These are phyloP conservation scores for Galerucella nymphaeae DNA, from an alignment of 2,888 invertebrate genomes.

Conservation along the genomic window DNA sequence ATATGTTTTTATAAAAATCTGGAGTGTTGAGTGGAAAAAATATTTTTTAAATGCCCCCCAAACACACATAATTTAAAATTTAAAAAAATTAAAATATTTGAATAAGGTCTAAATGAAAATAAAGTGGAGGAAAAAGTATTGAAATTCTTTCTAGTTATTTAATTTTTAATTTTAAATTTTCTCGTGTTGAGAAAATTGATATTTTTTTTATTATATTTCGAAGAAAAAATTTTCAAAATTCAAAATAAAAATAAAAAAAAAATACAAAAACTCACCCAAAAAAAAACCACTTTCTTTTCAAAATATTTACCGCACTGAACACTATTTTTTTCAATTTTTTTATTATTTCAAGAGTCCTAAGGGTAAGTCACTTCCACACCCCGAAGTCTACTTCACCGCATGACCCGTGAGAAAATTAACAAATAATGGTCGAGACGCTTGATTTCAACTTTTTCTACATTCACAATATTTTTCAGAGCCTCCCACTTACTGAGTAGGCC, in stretches of 20 bases:
- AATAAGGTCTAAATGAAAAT: too few relatives aligned
- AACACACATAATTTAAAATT: too few relatives aligned
- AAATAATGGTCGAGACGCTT: constrained; percentile 23
- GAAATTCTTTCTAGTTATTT: too few relatives aligned
- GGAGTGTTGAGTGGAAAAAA: too few relatives aligned
- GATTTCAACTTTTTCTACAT: constrained; percentile 37
- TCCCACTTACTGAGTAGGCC: constrained; percentile 38
- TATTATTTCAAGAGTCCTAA: constrained; percentile 8
- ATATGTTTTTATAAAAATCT: too few relatives aligned
- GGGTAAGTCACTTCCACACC: constrained; percentile 39
- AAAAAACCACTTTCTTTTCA: neutral
- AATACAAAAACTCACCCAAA: constrained; percentile 8
- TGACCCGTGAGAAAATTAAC: constrained; percentile 30
- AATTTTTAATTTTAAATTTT: too few relatives aligned
- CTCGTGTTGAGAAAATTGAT: too few relatives aligned
- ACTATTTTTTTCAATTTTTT: constrained; percentile 11
- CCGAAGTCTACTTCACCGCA: constrained; percentile 38
- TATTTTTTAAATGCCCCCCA: too few relatives aligned
- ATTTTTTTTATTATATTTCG: too few relatives aligned
- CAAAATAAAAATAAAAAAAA: neutral
- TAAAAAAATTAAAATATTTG: too few relatives aligned
- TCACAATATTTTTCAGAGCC: constrained; percentile 37
- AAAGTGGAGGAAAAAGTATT: too few relatives aligned
- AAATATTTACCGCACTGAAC: constrained; percentile 10
- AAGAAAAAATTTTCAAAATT: neutral